Conservation (phyloP, 2,113 vertebrate genomes). For the Cromileptes altivelis region DNA sequence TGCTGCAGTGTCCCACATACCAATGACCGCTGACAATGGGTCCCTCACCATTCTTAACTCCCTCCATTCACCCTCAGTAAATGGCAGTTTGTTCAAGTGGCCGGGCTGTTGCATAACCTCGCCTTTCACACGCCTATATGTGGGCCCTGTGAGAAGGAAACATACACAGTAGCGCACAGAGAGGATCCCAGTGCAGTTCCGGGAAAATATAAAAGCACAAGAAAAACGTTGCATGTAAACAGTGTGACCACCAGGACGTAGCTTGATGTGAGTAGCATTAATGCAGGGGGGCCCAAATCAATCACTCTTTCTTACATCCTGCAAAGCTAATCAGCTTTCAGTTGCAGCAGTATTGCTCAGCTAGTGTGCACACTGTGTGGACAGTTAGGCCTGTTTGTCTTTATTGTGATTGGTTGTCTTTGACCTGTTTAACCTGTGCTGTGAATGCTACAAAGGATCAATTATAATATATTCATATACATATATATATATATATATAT, state of each 20-base stretch:
- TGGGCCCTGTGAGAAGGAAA: constrained; percentile 57
- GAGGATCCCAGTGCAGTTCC: constrained; percentile 11
- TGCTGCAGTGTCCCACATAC: constrained; percentile 63
- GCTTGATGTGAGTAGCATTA: constrained; percentile 18
- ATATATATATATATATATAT: too few species aligned
- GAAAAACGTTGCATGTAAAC: neutral
- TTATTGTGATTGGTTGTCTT: constrained; percentile 5
- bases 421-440: constrained; percentile 65
- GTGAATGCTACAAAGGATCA: constrained; percentile 12
- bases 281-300: constrained; percentile 18
- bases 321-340: constrained; percentile 39
- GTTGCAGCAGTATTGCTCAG: constrained; percentile 13
- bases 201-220: constrained; percentile 12
- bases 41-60: constrained; percentile 59
- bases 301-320: constrained; percentile 34
- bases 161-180: constrained; percentile 30
- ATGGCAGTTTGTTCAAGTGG: constrained; percentile 72
- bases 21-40: constrained; percentile 70
- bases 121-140: constrained; percentile 63
- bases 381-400: neutral
- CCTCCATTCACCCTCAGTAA: constrained; percentile 66
- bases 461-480: too few species aligned
- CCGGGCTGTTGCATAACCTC: constrained; percentile 75
- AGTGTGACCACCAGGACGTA: neutral
- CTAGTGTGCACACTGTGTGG: neutral